Conservation (phyloP, 2,888 invertebrate genomes). For the Hirtodrosophila histrioides region DNA sequence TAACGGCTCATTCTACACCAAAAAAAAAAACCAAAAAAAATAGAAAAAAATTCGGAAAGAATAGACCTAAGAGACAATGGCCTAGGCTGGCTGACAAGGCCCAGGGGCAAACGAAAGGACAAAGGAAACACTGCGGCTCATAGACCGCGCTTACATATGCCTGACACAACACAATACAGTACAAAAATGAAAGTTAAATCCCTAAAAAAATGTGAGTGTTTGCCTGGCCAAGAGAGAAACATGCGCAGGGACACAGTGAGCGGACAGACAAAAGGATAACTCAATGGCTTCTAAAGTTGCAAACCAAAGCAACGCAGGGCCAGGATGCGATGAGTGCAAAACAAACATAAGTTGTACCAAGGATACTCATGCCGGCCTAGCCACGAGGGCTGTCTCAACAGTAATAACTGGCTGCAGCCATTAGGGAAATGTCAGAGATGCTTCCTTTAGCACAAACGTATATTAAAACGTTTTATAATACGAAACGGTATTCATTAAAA, state of each 20-base stretch:
- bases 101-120: slow-evolving; percentile 66
- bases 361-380: slow-evolving; percentile 12
- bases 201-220: slow-evolving; percentile 38
- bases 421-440: slow-evolving; percentile 14
- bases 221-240: slow-evolving; percentile 22
- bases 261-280: slow-evolving; percentile 54
- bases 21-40: slow-evolving; percentile 18
- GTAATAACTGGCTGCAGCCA: slow-evolving; percentile 7
- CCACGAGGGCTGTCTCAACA: slow-evolving; percentile 45
- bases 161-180: slow-evolving; percentile 18
- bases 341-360: slow-evolving; percentile 36
- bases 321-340: slow-evolving; percentile 47
- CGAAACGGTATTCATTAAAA: too few species aligned
- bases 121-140: slow-evolving; percentile 40
- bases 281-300: slow-evolving; percentile 67
- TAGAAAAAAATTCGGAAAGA: slow-evolving; percentile 10
- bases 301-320: slow-evolving; percentile 30
- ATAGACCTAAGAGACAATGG: slow-evolving; percentile 61
- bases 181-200: slow-evolving; percentile 54
- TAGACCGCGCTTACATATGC: slow-evolving; percentile 58
- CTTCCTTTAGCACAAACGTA: not conserved
- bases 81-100: slow-evolving; percentile 58
- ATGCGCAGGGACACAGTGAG: slow-evolving; percentile 5
- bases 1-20: slow-evolving; percentile 22
- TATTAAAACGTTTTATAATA: too few species aligned